Conservation (phyloP, 2,888 invertebrate genomes). For the Melanophora roralis region DNA sequence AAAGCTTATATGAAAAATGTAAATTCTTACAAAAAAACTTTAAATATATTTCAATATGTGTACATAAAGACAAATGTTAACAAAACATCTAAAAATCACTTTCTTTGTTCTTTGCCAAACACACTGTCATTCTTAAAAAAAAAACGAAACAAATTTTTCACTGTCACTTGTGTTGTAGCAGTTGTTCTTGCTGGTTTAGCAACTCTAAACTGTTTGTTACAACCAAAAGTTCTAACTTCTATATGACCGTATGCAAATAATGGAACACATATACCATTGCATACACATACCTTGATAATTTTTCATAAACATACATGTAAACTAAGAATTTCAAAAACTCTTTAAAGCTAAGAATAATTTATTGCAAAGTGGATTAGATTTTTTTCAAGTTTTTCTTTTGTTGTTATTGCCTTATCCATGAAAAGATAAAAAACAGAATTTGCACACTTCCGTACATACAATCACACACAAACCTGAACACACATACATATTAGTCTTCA, state of each 20-base stretch:
- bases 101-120: conserved; percentile 46
- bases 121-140: conserved; percentile 55
- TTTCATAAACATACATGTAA: background rate
- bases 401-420: background rate
- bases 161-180: conserved; percentile 41
- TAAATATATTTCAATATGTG: too few relatives aligned
- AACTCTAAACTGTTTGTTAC: conserved; percentile 45
- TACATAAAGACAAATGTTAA: too few relatives aligned
- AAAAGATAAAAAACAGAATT: conserved; percentile 1
- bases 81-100: too few relatives aligned
- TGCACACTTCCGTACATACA: background rate
- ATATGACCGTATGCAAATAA: background rate
- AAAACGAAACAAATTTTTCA: conserved; percentile 58
- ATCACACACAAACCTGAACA: background rate
- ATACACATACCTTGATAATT: background rate
- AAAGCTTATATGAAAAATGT: too few relatives aligned
- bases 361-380: conserved; percentile 58
- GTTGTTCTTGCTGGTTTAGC: background rate
- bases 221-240: conserved; percentile 34
- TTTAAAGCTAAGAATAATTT: conserved; percentile 59
- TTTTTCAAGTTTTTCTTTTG: background rate
- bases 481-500: background rate
- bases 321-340: conserved; percentile 46
- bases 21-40: too few relatives aligned
- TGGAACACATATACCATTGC: background rate